phyloP scores from a whole-genome alignment of 2,888 invertebrate genomes.

The Cephus pygmeus region DNA sequence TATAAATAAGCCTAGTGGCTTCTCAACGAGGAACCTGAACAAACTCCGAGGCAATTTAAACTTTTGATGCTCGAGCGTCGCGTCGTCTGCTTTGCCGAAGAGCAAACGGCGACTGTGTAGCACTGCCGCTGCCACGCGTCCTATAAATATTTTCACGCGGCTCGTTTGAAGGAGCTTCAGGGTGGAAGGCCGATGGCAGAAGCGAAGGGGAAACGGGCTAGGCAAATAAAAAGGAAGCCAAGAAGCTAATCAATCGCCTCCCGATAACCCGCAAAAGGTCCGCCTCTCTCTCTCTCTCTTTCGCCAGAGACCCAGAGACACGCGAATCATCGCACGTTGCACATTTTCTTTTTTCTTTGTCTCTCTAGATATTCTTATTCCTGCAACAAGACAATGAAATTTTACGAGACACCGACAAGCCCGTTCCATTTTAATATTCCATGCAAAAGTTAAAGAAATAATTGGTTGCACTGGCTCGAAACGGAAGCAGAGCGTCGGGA shows the following conservation, averaged over 20 bases:
- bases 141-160: no score
- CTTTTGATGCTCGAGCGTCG: constrained; percentile 19
- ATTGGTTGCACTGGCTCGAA: no score
- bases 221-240: background rate
- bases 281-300: background rate
- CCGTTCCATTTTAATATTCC: no score
- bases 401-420: no score
- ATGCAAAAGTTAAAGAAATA: no score
- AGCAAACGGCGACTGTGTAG: background rate
- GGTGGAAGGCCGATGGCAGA: no score
- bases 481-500: no score
- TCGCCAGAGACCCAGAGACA: background rate
- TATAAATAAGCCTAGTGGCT: constrained; percentile 17
- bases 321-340: background rate
- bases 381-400: no score
- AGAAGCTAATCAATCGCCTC: background rate
- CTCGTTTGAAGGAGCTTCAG: no score
- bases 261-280: constrained; percentile 12
- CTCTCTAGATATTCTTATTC: no score
- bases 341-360: background rate
- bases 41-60: constrained; percentile 25
- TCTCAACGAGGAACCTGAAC: constrained; percentile 18
- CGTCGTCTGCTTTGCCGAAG: constrained; percentile 9
- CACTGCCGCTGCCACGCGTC: background rate
- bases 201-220: background rate